Percentiles rank a stretch among this genome's conserved stretches.
phyloP scores from a whole-genome alignment of 2,113 vertebrate species.

The Lates calcarifer region DNA sequence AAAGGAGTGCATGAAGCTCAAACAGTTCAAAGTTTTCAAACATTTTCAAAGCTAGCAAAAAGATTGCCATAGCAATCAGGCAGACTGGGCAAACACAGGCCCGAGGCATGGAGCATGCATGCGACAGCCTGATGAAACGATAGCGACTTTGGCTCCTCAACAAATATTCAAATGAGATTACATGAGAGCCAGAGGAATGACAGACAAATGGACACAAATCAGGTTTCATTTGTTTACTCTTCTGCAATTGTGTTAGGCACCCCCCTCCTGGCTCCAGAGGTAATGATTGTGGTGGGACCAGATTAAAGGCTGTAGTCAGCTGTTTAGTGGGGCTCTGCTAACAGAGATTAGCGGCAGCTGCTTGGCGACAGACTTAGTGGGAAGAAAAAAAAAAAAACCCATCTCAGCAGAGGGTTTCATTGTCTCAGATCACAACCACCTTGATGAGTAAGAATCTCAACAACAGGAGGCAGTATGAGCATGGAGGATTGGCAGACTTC shows the following conservation, averaged over 20 bases:
- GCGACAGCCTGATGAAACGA: constrained; percentile 65
- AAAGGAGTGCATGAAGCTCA: constrained; percentile 20
- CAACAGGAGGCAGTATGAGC: constrained; percentile 80
- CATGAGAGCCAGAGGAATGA: constrained; percentile 69
- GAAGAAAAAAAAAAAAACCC: constrained; percentile 3
- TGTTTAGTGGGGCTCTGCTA: constrained; percentile 76
- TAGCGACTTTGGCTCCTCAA: constrained; percentile 65
- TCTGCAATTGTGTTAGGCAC: constrained; percentile 71
- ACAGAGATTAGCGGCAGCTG: constrained; percentile 79
- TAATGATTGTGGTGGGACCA: constrained; percentile 75
- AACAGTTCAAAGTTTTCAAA: constrained; percentile 34
- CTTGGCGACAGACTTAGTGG: constrained; percentile 66
- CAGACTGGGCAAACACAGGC: constrained; percentile 50
- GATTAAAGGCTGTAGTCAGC: constrained; percentile 78
- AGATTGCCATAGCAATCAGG: neutral
- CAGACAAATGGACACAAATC: constrained; percentile 73
- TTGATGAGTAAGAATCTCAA: constrained; percentile 56
- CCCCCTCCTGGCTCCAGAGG: constrained; percentile 66
- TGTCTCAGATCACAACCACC: constrained; percentile 58
- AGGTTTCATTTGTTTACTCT: constrained; percentile 77
- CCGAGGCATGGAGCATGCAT: neutral
- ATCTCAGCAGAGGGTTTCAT: constrained; percentile 51
- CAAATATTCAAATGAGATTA: constrained; percentile 75
- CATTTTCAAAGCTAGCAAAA: constrained; percentile 22
- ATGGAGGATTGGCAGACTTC: constrained; percentile 56